Evolutionary conservation across 2,113 vertebrate genomes (phyloP), one percentile per base, ranked within the genome.

Genomic region (Mesembrinibis cayennensis): DNA sequence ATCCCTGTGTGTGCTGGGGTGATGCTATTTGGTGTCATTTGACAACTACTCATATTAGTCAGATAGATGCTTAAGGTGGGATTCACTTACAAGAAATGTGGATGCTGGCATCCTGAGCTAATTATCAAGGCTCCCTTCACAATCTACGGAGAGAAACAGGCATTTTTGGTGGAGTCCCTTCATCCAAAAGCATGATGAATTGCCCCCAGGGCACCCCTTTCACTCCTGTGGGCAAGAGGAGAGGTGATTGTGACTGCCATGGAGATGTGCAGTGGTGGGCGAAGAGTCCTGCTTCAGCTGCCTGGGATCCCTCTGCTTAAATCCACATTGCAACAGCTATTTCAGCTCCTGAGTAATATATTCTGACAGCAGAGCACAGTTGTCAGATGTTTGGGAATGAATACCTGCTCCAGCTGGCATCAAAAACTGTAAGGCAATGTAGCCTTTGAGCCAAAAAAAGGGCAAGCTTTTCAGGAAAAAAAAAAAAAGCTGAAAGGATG

Each of bases 241-340:
- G 38, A 63, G 20, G 38, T 32, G 32, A 63, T 30, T 6, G 45
- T 32, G 38, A 34, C n/a, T 10, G 9, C 34, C 6, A 7, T 2
- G 40, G 90, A 36, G 44, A 20, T 13, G 26, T 42, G 44, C 19
- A 2, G 20, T 4, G 16, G 8, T 6, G 22, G 38, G 49, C 2
- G 2, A 53, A 44, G n/a, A 36, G 69, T 30, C 70, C 83, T 66
- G 12, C 38, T 65, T 26, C 45, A 50, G 5, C 49, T 63, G 5
- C 34, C 2, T 0, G 42, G 62, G 56, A 79, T 53, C 10, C 14
- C 16, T 49, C 53, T 7, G 19, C 53, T 73, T 8, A 65, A 90
- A 73, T 26, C 44, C 74, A 5, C 0, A 0, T 62, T 47, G 63
- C 21, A 38, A 16, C 19, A 13, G 18, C 47, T 18, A 7, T 61